phyloP scores from a whole-genome alignment of 2,888 invertebrate genomes.

The Salticus scenicus region DNA sequence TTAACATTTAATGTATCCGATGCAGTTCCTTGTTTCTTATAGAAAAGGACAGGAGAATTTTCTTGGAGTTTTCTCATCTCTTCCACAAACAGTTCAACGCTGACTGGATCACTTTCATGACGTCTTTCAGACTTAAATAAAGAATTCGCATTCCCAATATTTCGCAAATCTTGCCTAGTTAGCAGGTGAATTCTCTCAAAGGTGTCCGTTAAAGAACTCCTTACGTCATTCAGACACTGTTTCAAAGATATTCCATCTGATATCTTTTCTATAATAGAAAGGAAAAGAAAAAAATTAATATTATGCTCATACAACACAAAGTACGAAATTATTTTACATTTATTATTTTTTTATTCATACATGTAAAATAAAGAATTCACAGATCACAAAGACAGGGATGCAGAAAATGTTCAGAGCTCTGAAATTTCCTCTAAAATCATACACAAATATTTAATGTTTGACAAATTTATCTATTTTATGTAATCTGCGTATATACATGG shows the following conservation, averaged over 20 bases:
- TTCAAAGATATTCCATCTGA: conserved; percentile 2
- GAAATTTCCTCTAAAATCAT: too few species aligned
- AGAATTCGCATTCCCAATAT: conserved; percentile 4
- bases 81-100: conserved; percentile 13
- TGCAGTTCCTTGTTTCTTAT: conserved; percentile 8
- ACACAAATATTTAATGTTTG: too few species aligned
- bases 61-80: neutral
- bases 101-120: conserved; percentile 3
- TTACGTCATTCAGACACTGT: conserved; percentile 22
- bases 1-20: conserved; percentile 26
- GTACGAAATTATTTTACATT: too few species aligned
- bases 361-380: too few species aligned
- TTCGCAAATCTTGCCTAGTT: conserved; percentile 8
- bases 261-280: conserved; percentile 22
- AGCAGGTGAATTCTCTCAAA: neutral
- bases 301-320: too few species aligned
- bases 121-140: neutral
- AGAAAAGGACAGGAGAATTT: conserved; percentile 16
- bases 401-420: too few species aligned
- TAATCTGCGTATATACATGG: too few species aligned
- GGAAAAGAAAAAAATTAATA: neutral
- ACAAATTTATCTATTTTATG: too few species aligned
- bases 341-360: too few species aligned
- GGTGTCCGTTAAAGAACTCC: neutral
- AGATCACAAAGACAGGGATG: too few species aligned